These are phyloP conservation scores for Didymodactylos carnosus DNA, from an alignment of 2,888 invertebrate genomes.

Conservation along the genomic window DNA sequence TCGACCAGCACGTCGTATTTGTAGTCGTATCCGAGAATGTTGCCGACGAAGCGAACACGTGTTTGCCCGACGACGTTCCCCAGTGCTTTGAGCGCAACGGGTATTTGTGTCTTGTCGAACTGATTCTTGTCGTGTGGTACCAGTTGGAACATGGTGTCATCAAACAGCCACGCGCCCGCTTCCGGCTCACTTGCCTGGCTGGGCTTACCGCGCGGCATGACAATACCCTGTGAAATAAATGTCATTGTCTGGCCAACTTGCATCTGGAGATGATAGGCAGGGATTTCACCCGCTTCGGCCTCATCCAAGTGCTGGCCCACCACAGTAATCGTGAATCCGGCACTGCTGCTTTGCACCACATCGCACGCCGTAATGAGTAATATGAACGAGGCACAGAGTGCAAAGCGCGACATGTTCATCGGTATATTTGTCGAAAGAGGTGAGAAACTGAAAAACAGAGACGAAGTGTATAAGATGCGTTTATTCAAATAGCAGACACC, in stretches of 20 bases:
- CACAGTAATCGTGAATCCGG: neutral
- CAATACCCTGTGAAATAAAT: neutral
- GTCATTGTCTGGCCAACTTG: neutral
- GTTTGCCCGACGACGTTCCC: neutral
- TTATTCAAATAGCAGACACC: no score
- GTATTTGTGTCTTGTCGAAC: neutral
- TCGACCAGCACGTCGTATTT: neutral
- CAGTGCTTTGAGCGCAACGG: neutral
- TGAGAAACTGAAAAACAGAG: neutral
- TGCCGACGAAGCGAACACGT: neutral
- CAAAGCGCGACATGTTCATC: neutral
- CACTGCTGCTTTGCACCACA: neutral
- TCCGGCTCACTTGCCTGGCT: neutral
- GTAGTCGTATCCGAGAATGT: neutral
- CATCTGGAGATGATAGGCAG: neutral
- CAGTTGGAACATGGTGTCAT: neutral
- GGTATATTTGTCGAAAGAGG: neutral
- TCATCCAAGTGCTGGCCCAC: neutral
- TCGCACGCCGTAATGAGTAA: neutral
- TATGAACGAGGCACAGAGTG: neutral
- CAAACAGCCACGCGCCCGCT: neutral
- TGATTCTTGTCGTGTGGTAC: neutral
- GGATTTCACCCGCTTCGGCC: neutral
- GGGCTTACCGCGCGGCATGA: neutral
- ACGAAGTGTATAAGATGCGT: no score